Evolutionary conservation across 2,797 vertebrate genomes (phyloP), one percentile per base, ranked within the genome.

Genomic region (Falco naumanni): DNA sequence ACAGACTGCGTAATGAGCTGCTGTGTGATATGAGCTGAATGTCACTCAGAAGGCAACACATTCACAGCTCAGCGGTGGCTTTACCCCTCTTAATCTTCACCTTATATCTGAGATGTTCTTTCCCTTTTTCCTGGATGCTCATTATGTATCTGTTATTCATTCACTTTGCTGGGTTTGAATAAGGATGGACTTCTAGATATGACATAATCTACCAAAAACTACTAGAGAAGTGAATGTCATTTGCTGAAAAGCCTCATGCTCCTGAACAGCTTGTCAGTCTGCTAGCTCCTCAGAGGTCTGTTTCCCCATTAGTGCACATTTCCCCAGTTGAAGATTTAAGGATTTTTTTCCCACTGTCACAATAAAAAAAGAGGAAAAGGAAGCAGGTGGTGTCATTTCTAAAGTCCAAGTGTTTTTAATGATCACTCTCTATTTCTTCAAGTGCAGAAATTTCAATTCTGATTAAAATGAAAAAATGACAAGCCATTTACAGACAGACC

Each of bases 351-450:
- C 85, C 60, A 84, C 85, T 96, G 92, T 96, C 92, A 96, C 75
- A 75, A 75, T 37, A 65, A 83, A 77, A 77, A 65, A 68, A n/a
- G 47, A 90, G 56, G 53, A 37, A 83, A 74, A 88, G 33, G 43
- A 74, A 96, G 79, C 75, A 70, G 76, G 86, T 87, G 45, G 50
- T 69, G 74, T 69, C 89, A 82, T 88, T 84, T 95, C 63, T 53
- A 31, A 83, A 80, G 64, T 92, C 86, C 90, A 90, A 79, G 9
- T 65, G 84, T 22, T 89, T 84, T 82, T 78, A 90, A 65, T 80
- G 95, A 95, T 95, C 15, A 20, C 81, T 89, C 85, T 31, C 47
- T n/a, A 63, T 91, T 95, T 94, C 92, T 92, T 96, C 89, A 96
- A 94, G 81, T 92, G 45, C 56, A 25, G 60, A 92, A 88, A 65